These are phyloP conservation scores for Tautogolabrus adspersus DNA, from an alignment of 2,113 vertebrate genomes.

Conservation along the genomic window DNA sequence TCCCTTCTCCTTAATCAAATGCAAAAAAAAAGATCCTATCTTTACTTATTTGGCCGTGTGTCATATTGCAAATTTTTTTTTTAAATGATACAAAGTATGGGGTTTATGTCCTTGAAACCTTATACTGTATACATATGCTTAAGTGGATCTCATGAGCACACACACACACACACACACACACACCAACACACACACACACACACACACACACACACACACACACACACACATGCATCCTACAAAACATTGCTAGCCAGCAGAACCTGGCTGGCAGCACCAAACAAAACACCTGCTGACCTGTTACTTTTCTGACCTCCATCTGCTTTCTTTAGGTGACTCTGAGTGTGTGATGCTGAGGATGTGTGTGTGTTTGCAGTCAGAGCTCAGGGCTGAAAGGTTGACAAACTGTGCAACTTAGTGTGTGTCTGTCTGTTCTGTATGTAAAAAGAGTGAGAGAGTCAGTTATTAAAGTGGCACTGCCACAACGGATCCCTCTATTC, in stretches of 20 bases:
- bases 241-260: constrained; percentile 3
- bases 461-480: constrained; percentile 45
- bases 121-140: neutral
- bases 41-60: no score
- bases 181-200: no score
- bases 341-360: constrained; percentile 34
- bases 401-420: constrained; percentile 5
- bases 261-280: constrained; percentile 36
- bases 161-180: no score
- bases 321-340: constrained; percentile 39
- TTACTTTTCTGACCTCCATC: constrained; percentile 59
- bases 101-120: neutral
- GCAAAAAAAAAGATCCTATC: no score
- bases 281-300: constrained; percentile 61
- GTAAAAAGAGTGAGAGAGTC: constrained; percentile 21
- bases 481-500: constrained; percentile 27
- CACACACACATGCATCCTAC: neutral
- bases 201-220: neutral
- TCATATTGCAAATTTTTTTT: no score
- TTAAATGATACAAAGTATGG: neutral
- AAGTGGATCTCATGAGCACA: neutral
- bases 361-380: constrained; percentile 11
- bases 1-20: no score
- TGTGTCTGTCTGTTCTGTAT: constrained; percentile 18
- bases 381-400: neutral